phyloP scores from a whole-genome alignment of 35 echinoderm and acorn worm species.

The Lytechinus pictus region DNA sequence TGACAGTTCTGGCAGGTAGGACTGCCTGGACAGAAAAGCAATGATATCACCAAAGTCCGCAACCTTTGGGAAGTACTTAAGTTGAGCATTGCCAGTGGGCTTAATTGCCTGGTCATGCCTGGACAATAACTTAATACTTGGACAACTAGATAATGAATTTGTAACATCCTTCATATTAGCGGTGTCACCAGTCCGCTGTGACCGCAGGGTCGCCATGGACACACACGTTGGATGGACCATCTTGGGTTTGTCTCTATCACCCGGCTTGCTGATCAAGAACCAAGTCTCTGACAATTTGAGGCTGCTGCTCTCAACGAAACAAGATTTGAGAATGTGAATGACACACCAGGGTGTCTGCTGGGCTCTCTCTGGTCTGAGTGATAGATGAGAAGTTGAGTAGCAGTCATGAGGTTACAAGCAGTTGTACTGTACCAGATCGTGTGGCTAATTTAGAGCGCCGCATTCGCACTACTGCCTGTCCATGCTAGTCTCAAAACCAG shows the following conservation, averaged over 20 bases:
- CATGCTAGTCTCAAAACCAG: conserved; percentile 4
- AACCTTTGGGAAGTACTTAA: conserved; percentile 46
- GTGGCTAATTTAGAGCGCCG: neutral
- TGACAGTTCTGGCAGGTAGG: conserved; percentile 43
- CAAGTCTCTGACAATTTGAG: conserved; percentile 1
- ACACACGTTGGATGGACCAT: conserved; percentile 47
- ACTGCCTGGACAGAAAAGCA: conserved; percentile 15
- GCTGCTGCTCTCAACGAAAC: conserved; percentile 19
- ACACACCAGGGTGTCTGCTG: conserved; percentile 20
- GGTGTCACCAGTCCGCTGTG: conserved; percentile 46
- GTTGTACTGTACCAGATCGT: neutral
- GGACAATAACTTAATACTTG: conserved; percentile 49
- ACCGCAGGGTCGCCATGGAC: conserved; percentile 46
- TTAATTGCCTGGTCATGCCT: conserved; percentile 32
- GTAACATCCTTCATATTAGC: conserved; percentile 48
- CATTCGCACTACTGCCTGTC: neutral
- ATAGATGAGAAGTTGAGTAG: neutral
- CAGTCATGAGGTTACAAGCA: conserved; percentile 37
- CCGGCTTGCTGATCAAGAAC: neutral
- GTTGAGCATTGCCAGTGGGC: neutral
- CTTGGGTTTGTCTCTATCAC: neutral
- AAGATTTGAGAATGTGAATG: conserved; percentile 31
- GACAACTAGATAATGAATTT: conserved; percentile 54
- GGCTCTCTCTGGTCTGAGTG: neutral
- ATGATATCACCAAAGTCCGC: conserved; percentile 46